phyloP scores from a whole-genome alignment of 2,797 vertebrate genomes.

The Iguana delicatissima region DNA sequence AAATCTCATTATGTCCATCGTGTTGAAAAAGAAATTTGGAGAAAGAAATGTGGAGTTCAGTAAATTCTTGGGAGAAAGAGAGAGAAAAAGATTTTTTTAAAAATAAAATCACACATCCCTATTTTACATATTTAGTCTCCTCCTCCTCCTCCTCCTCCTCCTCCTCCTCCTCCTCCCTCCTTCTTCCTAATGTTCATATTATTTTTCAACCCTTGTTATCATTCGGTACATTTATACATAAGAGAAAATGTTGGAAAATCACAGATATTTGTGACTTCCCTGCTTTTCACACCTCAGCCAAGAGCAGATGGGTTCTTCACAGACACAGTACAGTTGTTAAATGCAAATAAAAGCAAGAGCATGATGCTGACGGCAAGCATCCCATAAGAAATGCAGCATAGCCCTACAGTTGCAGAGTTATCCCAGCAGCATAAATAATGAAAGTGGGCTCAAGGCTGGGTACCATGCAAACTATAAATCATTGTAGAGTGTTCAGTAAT shows the following conservation, averaged over 20 bases:
- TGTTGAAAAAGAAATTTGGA: too few species aligned
- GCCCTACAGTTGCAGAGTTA: not conserved
- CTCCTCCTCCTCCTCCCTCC: too few species aligned
- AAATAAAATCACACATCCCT: not conserved
- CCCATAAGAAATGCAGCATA: conserved; percentile 9
- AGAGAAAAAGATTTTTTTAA: too few species aligned
- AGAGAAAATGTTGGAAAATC: not conserved
- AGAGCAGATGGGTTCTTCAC: conserved; percentile 23
- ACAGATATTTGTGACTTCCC: not conserved
- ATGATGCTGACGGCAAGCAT: conserved; percentile 5
- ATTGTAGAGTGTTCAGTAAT: not conserved
- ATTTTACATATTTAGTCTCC: not conserved
- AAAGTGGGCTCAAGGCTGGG: conserved; percentile 8
- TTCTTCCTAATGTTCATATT: not conserved
- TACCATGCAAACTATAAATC: conserved; percentile 29
- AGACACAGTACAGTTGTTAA: not conserved
- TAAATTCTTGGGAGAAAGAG: too few species aligned
- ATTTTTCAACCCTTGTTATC: not conserved
- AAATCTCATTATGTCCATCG: not conserved
- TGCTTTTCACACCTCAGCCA: conserved; percentile 29
- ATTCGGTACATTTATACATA: not conserved
- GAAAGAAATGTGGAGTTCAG: too few species aligned
- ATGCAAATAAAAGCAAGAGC: not conserved
- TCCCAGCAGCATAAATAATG: conserved; percentile 28
- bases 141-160: too few species aligned